Evolutionary conservation across 2,888 invertebrate species (phyloP).

Genomic region (Dryococelus australis): DNA sequence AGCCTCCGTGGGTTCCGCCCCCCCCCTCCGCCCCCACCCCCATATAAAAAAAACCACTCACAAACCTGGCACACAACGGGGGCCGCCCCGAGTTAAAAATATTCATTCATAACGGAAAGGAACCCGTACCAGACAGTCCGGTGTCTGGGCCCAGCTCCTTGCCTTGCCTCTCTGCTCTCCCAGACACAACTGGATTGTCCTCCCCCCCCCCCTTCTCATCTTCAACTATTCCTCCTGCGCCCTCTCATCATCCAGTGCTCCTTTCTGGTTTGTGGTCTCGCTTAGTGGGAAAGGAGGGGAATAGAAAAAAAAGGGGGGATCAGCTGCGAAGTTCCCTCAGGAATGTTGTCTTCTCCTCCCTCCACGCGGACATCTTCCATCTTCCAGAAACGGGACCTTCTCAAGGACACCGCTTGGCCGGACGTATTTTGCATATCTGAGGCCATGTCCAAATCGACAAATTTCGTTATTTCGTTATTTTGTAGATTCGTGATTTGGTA

Average conservation of each 20-base stretch:
- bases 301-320: background rate
- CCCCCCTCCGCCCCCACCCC: background rate
- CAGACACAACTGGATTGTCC: background rate
- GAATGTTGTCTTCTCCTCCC: background rate
- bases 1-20: background rate
- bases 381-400: too few species aligned
- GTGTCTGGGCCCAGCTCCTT: background rate
- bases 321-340: background rate
- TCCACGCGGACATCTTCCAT: too few species aligned
- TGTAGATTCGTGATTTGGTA: too few species aligned
- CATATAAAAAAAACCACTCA: too few species aligned
- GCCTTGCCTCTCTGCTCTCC: background rate
- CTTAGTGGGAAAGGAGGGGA: background rate
- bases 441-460: too few species aligned
- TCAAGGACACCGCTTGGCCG: too few species aligned
- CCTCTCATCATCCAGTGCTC: too few species aligned
- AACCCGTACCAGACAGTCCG: constrained; percentile 16
- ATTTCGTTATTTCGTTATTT: too few species aligned
- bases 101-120: background rate
- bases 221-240: too few species aligned
- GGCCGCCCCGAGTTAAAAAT: background rate
- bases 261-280: too few species aligned
- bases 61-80: too few species aligned
- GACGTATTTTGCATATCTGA: too few species aligned
- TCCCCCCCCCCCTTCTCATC: background rate